Percentiles rank a stretch among this genome's conserved stretches.
Evolutionary conservation across 2,888 invertebrate species (phyloP).

Genomic region (Mythimna lalbum): DNA sequence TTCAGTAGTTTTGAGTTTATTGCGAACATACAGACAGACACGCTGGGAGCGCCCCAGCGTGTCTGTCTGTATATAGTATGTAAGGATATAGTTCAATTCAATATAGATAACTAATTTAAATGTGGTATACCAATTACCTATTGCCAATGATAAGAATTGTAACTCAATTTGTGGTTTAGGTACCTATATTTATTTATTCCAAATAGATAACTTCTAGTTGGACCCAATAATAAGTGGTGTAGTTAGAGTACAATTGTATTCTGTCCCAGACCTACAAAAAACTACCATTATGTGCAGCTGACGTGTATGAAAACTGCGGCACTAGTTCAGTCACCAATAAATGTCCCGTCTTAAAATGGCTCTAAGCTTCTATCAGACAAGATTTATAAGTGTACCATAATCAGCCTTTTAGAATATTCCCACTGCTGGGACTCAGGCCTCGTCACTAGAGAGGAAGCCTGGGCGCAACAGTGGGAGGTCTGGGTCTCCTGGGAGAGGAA

Average conservation of each 20-base stretch:
- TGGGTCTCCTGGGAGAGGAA: too few relatives aligned
- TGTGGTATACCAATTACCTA: background rate
- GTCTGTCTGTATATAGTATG: too few relatives aligned
- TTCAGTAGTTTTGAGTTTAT: background rate
- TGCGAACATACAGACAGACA: too few relatives aligned
- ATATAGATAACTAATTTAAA: background rate
- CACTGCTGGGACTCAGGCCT: too few relatives aligned
- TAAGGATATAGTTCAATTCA: too few relatives aligned
- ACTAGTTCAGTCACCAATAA: background rate
- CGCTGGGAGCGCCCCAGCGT: too few relatives aligned
- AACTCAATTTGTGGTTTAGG: constrained; percentile 24
- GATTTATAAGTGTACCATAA: background rate
- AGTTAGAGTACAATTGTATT: background rate
- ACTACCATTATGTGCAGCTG: background rate
- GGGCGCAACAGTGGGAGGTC: too few relatives aligned
- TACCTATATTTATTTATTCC: constrained; percentile 15
- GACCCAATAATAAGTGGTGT: background rate
- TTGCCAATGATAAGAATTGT: constrained; percentile 22
- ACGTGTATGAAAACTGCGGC: background rate
- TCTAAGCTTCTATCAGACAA: too few relatives aligned
- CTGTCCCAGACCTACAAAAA: background rate
- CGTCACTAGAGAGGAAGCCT: too few relatives aligned
- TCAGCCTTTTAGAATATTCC: too few relatives aligned
- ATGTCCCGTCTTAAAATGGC: background rate
- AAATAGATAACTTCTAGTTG: constrained; percentile 13